Evolutionary conservation across 2,113 vertebrate genomes (phyloP), one percentile per base, ranked within the genome.

Genomic region (Picathartes gymnocephalus): DNA sequence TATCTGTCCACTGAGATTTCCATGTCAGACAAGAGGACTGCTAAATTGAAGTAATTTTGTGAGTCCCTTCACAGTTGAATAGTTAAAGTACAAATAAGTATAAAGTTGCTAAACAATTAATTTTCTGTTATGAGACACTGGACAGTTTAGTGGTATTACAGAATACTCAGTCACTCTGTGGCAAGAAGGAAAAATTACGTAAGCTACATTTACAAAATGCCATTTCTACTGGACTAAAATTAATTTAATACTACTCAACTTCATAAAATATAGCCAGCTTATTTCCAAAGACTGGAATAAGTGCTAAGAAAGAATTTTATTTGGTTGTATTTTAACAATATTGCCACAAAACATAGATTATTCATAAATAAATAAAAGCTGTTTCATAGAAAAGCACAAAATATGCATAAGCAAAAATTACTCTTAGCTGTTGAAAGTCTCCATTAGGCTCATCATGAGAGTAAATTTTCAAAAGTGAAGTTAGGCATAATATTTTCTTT

Each of bases 71-170:
- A 82, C 35, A 47, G 60, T 27, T 45, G 81, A 88, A 80, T 27
- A 62, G n/a, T 91, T 90, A 90, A 91, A 87, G 11, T 15, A 37
- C 30, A 39, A 81, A 79, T 53, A 64, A 40, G 18, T 77, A 45
- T 86, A 92, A 90, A 65, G 31, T 69, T 93, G 42, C n/a, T 65
- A 53, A 97, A 92, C 93, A 95, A 92, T 94, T 90, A 81, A 74
- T 93, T 95, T 95, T 88, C 61, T 93, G 6, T 80, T 90, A 70
- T 77, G 81, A 97, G 91, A 57, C 48, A 92, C 61, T 90, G 48
- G 22, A 90, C 22, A 64, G 42, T 93, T 60, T 40, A 91, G 48
- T 44, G 31, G 13, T 93, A 47, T 88, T 86, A 68, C 30, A 92
- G 70, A 53, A 78, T 71, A 44, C 50, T 91, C 72, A 93, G 40